Evolutionary conservation across 53 echinoderm and acorn worm species (phyloP).

Genomic region (Patiria pectinifera): DNA sequence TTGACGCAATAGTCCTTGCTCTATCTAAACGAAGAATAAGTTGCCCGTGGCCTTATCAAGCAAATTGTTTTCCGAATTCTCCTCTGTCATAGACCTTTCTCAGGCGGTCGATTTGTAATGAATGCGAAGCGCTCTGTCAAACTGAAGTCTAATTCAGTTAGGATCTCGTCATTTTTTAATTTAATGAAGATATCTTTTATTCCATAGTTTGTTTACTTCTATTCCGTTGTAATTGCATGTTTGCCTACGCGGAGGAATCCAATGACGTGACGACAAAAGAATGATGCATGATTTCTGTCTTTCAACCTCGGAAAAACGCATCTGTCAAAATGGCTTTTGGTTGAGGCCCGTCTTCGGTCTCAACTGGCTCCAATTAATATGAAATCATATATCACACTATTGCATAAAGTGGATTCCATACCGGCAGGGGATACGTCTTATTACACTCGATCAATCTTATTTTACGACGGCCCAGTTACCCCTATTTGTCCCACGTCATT

Average conservation of each 20-base stretch:
- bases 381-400: background rate
- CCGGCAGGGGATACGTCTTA: background rate
- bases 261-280: background rate
- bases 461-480: background rate
- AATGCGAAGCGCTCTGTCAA: too few species aligned
- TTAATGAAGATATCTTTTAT: too few species aligned
- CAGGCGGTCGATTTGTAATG: too few species aligned
- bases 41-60: too few species aligned
- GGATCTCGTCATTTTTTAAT: too few species aligned
- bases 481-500: background rate
- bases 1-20: too few species aligned
- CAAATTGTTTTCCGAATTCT: too few species aligned
- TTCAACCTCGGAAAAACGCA: background rate
- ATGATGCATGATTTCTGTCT: background rate
- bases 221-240: too few species aligned
- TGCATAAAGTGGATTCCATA: background rate
- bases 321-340: background rate
- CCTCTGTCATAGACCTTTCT: too few species aligned
- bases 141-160: too few species aligned
- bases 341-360: background rate
- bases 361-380: background rate
- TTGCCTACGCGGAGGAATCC: background rate
- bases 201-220: too few species aligned
- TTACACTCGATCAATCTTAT: background rate
- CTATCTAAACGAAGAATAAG: too few species aligned